phyloP scores from a whole-genome alignment of 1,140 invertebrate species.

The Hermetia illucens region DNA sequence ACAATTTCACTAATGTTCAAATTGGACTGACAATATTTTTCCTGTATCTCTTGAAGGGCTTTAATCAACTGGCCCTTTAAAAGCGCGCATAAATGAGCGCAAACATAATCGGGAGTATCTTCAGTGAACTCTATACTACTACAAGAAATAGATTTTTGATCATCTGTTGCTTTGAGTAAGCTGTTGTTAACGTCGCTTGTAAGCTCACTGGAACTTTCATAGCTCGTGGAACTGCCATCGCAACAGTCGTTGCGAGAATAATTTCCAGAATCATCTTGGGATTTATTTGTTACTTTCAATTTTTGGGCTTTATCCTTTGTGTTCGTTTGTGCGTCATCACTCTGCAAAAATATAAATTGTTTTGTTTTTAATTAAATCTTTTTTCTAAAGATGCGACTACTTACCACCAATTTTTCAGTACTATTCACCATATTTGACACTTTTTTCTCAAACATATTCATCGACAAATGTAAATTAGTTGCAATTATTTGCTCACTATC shows the following conservation, averaged over 20 bases:
- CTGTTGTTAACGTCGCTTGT: slow-evolving; percentile 8
- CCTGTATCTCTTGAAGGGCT: slow-evolving; percentile 48
- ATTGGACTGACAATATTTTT: slow-evolving; percentile 32
- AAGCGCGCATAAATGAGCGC: slow-evolving; percentile 55
- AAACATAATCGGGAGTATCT: slow-evolving; percentile 33
- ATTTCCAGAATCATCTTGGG: slow-evolving; percentile 23
- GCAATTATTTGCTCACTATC: too few species aligned
- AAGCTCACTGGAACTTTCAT: slow-evolving; percentile 8
- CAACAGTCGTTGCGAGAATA: slow-evolving; percentile 21
- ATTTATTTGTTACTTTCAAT: too few species aligned
- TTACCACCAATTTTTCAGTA: too few species aligned
- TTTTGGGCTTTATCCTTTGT: not conserved
- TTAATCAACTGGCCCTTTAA: slow-evolving; percentile 59
- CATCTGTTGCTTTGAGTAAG: slow-evolving; percentile 7
- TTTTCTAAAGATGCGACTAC: too few species aligned
- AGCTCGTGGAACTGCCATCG: slow-evolving; percentile 10
- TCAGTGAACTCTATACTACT: slow-evolving; percentile 12
- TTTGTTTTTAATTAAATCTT: too few species aligned
- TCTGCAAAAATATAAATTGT: too few species aligned
- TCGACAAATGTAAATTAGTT: not conserved
- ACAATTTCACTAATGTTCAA: slow-evolving; percentile 10
- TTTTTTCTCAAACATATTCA: not conserved
- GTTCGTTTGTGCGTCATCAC: too few species aligned
- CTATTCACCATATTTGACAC: not conserved
- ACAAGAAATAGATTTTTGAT: slow-evolving; percentile 9